Evolutionary conservation across 2,888 invertebrate species (phyloP), one percentile per base, ranked within the genome.

Genomic region (Patella pellucida): DNA sequence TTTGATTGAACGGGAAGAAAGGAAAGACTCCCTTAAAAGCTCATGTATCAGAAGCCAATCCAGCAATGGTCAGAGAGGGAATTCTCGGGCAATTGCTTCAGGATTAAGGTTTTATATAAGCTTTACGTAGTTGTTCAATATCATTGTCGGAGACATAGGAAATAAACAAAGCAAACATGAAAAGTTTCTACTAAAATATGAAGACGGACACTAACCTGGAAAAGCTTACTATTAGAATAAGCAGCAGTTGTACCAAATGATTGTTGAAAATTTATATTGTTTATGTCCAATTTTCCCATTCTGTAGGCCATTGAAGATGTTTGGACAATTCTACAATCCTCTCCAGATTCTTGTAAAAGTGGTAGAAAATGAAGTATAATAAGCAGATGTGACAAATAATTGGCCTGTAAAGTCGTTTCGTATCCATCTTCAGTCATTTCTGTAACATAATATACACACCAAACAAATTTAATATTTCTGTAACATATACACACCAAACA

Each of bases 401-500:
- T 62, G 4, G 62, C 62, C 4, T 62, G 62, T 62, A 62, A 62
- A 19, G 4, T 62, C 19, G 14, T 19, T 23, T 62, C 62, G 23
- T 62, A 62, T 15, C 62, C 62, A 62, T 62, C 62, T 62, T 62
- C 62, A 23, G 62, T 62, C 23, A 62, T 19, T 62, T 62, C 62
- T 62, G 62, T 23, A 62, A 62, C 41, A 41, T 41, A 41, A 41
- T 41, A 41, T 41, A 41, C 9, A 41, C 31, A 31, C 41, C 7
- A 41, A 41, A 41, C 41, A 9, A 41, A 7, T 27, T 27, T 27
- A 41, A 41, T 41, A 41, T 41, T 27, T 2, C 27, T 27, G 27
- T 27, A n/a, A 31, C 5, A 5, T 31, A 5, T 4, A 31, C 4
- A 31, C 4, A 31, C n/a, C n/a, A 2, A 31, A 31, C 31, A 31